phyloP scores from a whole-genome alignment of 2,113 vertebrate species.

The Dolichallabes microphthalmus region DNA sequence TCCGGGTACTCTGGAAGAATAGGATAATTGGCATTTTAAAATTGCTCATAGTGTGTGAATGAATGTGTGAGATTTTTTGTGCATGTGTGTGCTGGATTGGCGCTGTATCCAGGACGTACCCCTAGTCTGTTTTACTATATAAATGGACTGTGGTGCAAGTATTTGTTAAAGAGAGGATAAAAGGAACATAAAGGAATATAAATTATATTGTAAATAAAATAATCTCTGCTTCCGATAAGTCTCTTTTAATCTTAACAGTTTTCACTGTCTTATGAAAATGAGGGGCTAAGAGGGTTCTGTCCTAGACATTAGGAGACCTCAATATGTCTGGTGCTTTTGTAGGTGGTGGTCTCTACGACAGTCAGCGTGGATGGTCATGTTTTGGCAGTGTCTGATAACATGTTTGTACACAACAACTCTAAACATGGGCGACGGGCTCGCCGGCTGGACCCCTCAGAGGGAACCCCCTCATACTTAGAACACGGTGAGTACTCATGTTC shows the following conservation, averaged over 20 bases:
- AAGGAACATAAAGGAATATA: too few species aligned
- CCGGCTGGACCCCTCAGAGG: slow-evolving; percentile 89
- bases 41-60: too few species aligned
- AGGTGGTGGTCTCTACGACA: slow-evolving; percentile 91
- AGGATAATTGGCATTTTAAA: too few species aligned
- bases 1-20: too few species aligned
- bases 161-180: not conserved
- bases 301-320: not conserved
- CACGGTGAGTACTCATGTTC: slow-evolving; percentile 79
- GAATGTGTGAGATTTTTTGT: too few species aligned
- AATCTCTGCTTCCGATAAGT: slow-evolving; percentile 73
- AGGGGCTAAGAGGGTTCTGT: not conserved
- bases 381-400: slow-evolving; percentile 88
- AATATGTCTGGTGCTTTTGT: slow-evolving; percentile 4
- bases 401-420: slow-evolving; percentile 92
- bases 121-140: not conserved
- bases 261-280: not conserved
- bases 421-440: slow-evolving; percentile 88
- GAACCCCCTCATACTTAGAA: slow-evolving; percentile 89
- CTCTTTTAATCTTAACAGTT: slow-evolving; percentile 61
- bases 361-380: slow-evolving; percentile 89
- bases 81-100: too few species aligned
- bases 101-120: too few species aligned
- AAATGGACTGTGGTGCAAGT: not conserved
- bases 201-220: slow-evolving; percentile 63